Evolutionary conservation across 1,140 invertebrate genomes (phyloP).

Genomic region (Cydia splendana): DNA sequence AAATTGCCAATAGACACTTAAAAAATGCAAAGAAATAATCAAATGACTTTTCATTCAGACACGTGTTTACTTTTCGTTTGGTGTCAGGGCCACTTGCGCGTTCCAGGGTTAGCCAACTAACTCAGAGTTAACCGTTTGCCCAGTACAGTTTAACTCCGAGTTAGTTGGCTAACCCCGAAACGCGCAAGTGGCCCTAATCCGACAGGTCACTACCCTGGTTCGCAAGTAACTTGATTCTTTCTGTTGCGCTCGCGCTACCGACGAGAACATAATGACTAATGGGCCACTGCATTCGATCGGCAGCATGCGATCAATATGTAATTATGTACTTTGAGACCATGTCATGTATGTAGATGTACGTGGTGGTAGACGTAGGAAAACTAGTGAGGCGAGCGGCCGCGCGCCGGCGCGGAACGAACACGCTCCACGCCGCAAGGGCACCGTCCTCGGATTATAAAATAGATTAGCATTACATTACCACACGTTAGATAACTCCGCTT

Average conservation of each 20-base stretch:
- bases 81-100: no score
- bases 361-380: background rate
- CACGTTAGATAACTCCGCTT: slow-evolving; percentile 18
- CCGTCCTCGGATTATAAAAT: background rate
- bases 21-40: no score
- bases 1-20: no score
- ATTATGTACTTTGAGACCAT: background rate
- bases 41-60: no score
- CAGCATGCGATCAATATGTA: background rate
- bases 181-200: no score
- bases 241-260: background rate
- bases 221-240: background rate
- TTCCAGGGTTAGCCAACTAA: no score
- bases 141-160: no score
- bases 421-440: background rate
- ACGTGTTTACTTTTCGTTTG: no score
- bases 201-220: background rate
- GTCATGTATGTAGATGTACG: background rate
- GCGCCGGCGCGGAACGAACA: background rate
- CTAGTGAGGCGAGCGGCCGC: background rate
- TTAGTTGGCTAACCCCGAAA: no score
- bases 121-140: no score
- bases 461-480: slow-evolving; percentile 20
- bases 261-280: background rate
- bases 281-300: slow-evolving; percentile 1